Conservation (phyloP, 2,113 vertebrate species). For the Mesocricetus auratus region DNA sequence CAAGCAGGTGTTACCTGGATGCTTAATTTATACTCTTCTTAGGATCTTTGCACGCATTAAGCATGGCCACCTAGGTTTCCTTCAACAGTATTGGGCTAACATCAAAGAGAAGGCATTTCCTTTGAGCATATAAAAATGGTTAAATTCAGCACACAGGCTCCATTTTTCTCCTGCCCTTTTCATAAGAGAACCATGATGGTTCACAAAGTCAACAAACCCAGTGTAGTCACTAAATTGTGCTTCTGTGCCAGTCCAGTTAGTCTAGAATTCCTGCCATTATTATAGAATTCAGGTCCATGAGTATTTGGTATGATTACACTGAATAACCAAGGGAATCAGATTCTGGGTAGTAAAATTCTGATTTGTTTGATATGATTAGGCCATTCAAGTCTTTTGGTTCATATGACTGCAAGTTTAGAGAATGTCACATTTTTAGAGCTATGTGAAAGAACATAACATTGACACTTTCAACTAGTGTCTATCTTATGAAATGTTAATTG, state of each 20-base stretch:
- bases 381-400: neutral
- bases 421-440: neutral
- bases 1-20: neutral
- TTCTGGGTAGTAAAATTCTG: neutral
- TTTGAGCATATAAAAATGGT: neutral
- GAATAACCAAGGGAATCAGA: neutral
- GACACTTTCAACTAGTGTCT: neutral
- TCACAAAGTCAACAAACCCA: neutral
- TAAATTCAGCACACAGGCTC: fast-evolving
- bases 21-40: neutral
- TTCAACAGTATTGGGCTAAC: neutral
- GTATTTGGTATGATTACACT: neutral
- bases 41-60: neutral
- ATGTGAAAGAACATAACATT: neutral
- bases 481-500: neutral
- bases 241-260: neutral
- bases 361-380: neutral
- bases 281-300: neutral
- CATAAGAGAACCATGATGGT: neutral
- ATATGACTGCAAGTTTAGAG: neutral
- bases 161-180: neutral
- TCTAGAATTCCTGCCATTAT: no score
- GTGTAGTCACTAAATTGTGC: fast-evolving
- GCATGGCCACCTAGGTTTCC: neutral
- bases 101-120: neutral